phyloP scores from a whole-genome alignment of 2,113 vertebrate genomes.

The Gallinago undulata region DNA sequence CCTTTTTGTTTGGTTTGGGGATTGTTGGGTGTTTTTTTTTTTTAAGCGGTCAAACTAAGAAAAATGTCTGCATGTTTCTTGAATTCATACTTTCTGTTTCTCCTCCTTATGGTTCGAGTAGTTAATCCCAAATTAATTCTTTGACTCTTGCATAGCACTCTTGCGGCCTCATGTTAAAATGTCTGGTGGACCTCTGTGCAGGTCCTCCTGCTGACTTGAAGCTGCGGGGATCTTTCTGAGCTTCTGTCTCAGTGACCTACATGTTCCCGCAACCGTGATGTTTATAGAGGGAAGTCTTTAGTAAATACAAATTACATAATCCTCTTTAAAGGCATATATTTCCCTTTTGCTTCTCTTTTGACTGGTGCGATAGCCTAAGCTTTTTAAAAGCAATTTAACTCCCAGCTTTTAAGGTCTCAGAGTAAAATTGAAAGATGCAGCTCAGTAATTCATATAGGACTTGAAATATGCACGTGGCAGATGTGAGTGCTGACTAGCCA shows the following conservation, averaged over 20 bases:
- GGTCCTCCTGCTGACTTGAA: neutral
- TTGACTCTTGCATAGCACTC: slow-evolving; percentile 55
- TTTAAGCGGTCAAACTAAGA: slow-evolving; percentile 4
- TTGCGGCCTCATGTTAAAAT: slow-evolving; percentile 13
- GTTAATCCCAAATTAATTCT: slow-evolving; percentile 70
- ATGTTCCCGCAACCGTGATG: neutral
- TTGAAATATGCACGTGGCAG: neutral
- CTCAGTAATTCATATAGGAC: neutral
- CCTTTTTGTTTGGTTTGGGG: neutral
- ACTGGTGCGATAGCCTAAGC: neutral
- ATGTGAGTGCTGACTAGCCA: slow-evolving; percentile 10
- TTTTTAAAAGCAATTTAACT: slow-evolving; percentile 65
- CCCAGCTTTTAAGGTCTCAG: slow-evolving; percentile 32
- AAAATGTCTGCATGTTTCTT: slow-evolving; percentile 30
- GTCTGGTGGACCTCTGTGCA: neutral
- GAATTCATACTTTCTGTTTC: slow-evolving; percentile 43
- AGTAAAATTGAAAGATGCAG: slow-evolving; percentile 58
- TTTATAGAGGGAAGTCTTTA: slow-evolving; percentile 17
- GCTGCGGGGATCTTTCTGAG: slow-evolving; percentile 9
- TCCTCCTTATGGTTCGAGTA: slow-evolving; percentile 50
- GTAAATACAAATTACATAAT: slow-evolving; percentile 43
- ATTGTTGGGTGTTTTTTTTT: neutral
- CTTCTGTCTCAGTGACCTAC: slow-evolving; percentile 18
- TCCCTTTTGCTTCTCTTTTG: slow-evolving; percentile 46
- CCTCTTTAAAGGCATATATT: slow-evolving; percentile 37